Evolutionary conservation across 2,797 vertebrate genomes (phyloP).

Genomic region (Fistularia tabacaria): DNA sequence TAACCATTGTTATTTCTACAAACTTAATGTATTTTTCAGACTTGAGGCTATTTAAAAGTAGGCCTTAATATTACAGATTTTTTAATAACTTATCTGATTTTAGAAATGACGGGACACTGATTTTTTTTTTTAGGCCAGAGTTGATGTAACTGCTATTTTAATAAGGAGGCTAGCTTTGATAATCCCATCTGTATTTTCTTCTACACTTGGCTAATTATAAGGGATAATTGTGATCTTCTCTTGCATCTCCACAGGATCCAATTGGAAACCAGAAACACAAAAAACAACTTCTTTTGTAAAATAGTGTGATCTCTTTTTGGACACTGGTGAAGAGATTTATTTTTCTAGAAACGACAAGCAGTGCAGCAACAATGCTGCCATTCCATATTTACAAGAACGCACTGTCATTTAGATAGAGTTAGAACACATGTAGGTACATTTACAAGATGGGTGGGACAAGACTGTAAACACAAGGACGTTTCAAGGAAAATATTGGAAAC

Average conservation of each 20-base stretch:
- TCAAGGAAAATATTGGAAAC: constrained; percentile 47
- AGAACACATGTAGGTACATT: constrained; percentile 64
- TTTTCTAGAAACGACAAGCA: constrained; percentile 89
- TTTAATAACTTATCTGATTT: constrained; percentile 16
- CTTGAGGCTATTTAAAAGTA: constrained; percentile 4
- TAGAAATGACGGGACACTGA: neutral
- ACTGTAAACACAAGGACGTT: constrained; percentile 55
- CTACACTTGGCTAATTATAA: constrained; percentile 13
- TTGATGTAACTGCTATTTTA: neutral
- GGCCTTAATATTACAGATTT: neutral
- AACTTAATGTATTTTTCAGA: constrained; percentile 14
- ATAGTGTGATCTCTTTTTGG: constrained; percentile 81
- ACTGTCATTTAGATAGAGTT: constrained; percentile 69
- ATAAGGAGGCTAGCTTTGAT: constrained; percentile 10
- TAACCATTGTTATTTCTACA: constrained; percentile 26
- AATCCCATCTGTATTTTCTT: neutral
- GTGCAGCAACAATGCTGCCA: constrained; percentile 75
- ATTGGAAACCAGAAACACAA: constrained; percentile 83
- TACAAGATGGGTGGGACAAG: constrained; percentile 62
- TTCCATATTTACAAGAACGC: constrained; percentile 72
- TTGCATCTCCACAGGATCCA: constrained; percentile 83
- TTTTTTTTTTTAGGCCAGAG: constrained; percentile 11
- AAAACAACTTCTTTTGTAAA: constrained; percentile 79
- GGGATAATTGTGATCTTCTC: constrained; percentile 51
- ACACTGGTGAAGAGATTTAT: constrained; percentile 93